Evolutionary conservation across 1,140 invertebrate genomes (phyloP).

Genomic region (Apis cerana): DNA sequence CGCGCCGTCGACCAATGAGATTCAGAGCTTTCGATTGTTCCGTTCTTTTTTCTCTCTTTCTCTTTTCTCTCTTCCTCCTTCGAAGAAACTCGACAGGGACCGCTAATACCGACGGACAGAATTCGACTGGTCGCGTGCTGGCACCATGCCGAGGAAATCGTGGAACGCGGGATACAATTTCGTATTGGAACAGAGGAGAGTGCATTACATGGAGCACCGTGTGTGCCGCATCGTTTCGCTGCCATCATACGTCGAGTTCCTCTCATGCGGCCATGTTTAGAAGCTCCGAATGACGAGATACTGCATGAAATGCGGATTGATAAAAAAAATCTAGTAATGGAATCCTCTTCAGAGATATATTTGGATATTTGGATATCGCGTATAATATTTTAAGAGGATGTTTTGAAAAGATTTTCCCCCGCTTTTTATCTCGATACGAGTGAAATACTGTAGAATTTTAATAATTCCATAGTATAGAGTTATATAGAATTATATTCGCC

Average conservation of each 20-base stretch:
- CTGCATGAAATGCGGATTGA: conserved; percentile 5
- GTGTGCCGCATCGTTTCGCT: not conserved
- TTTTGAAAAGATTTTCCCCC: not conserved
- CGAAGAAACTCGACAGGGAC: not conserved
- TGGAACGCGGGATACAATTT: conserved; percentile 30
- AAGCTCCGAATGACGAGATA: not conserved
- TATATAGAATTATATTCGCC: too few relatives aligned
- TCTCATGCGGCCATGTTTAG: not conserved
- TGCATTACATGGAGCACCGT: conserved; percentile 16
- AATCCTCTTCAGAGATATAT: too few relatives aligned
- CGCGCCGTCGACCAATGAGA: not conserved
- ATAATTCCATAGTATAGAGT: too few relatives aligned
- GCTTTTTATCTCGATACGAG: not conserved
- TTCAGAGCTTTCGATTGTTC: conserved; percentile 4
- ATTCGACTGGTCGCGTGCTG: conserved; percentile 9
- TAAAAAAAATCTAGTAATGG: not conserved
- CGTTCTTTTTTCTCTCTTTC: not conserved
- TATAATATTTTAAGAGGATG: not conserved
- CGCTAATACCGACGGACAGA: not conserved
- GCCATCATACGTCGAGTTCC: not conserved
- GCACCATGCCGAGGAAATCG: conserved; percentile 19
- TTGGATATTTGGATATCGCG: not conserved
- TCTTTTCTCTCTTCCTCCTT: not conserved
- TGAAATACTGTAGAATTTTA: too few relatives aligned
- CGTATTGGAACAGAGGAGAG: not conserved